Evolutionary conservation across 2,888 invertebrate genomes (phyloP), one percentile per base, ranked within the genome.

Genomic region (Zele albiditarsus): DNA sequence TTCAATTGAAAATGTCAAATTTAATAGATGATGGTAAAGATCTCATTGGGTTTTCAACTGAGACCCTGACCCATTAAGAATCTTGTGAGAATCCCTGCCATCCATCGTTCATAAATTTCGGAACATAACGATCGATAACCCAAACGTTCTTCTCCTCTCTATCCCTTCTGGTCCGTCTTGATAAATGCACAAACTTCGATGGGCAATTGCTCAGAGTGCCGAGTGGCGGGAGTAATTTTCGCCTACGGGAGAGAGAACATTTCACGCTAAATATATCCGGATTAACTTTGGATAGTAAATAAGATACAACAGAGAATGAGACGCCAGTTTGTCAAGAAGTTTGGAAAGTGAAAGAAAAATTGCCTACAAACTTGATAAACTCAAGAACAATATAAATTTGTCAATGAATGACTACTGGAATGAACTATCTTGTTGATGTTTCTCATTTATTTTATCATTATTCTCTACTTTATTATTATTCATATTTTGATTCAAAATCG

Each of bases 131-230:
- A 73, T 73, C 73, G 57, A 71, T 71, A 23, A n/a, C 4, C 68
- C 20, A 31, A 20, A 53, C 20, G 8, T 53, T 60, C 20, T 25
- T 16, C 38, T 28, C 16, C 16, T 33, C 16, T 70, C 27, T 23
- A 12, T 38, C 38, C 16, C 20, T 38, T 23, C 16, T 25, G 28
- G 20, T 31, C 68, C 57, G 53, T 23, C 53, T 68, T 75, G 76
- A 79, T 75, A 74, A 77, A 76, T 75, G 67, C 71, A 58, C 49
- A 58, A 78, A 77, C 63, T 78, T 75, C 66, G 67, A 57, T 65
- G 74, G 74, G 38, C 73, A 71, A 77, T 76, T 58, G 58, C 74
- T 74, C 58, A 60, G 28, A 71, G 69, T 71, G 57, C 58, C 33
- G 62, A 46, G 33, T 67, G 75, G 49, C n/a, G 53, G 71, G 65